Base-by-base conservation (phyloP, 2,113 vertebrate species). In the Spheniscus mendiculus region DNA sequence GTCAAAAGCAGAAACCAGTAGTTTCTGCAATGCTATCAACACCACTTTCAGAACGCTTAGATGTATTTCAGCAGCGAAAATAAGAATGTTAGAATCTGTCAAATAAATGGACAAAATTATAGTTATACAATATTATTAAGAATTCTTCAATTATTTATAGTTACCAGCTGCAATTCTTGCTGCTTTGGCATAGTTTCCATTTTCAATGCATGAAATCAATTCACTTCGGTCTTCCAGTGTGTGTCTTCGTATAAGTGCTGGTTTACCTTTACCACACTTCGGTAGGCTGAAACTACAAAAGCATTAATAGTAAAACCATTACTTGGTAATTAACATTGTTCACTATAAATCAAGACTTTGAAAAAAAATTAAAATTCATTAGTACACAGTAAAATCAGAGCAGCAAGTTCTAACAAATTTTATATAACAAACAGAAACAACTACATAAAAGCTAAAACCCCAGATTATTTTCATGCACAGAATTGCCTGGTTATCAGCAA, bases 141-240 rank as follows among this genome's bases (percentile, higher is more conserved):
- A 97, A 90, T 6, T 72, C 27, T 6, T 72, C 27, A 79, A 70
- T 67, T 59, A 62, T 78, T 78, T 78, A 47, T 92, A 85, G 84
- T 98, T 98, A 99, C 99, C 99, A 12, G 99, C 99, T 42, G 99
- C 99, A 50, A 99, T 99, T 84, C 99, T 98, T 92, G 99, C 99
- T 10, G 99, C 99, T 98, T 99, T 99, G 94, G 99, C 99, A 70
- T 99, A 99, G 96, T 99, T 99, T 55, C 99, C 99, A 4, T 98
- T 99, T 98, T 99, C 99, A 42, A 99, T 99, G 85, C 99, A 99
- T 61, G 99, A 99, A 76, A 99, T 99, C 56, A 99, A 98, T 91
- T 99, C 99, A 56, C 98, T 99, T 97, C 99, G 98, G 97, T 99
- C 99, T 71, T 99, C 99, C 95, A 99, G 98, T 20, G 99, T 99